Percentiles rank a stretch among this genome's conserved stretches.
Conservation (phyloP, 2,113 vertebrate species). For the Tiliqua scincoides region DNA sequence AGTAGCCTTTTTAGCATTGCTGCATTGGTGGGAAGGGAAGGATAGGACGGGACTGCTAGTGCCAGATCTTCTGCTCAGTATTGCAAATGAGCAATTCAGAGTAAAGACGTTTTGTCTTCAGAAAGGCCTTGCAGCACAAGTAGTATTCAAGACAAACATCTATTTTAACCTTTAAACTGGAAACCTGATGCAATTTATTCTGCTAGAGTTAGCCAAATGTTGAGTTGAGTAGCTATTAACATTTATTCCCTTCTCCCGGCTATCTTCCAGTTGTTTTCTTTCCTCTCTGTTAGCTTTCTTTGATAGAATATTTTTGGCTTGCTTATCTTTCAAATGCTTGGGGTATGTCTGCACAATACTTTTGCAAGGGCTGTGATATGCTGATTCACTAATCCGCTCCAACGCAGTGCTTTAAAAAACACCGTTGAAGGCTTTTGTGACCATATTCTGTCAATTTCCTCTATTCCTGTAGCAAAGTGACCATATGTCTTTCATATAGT, state of each 20-base stretch:
- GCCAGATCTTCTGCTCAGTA: background rate
- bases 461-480: background rate
- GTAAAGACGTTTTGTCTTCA: background rate
- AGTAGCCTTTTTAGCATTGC: too few species aligned
- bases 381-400: background rate
- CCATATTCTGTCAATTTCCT: constrained; percentile 2
- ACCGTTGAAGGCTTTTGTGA: background rate
- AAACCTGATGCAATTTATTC: background rate
- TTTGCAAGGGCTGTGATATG: background rate
- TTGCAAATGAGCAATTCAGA: background rate
- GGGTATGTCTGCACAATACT: background rate
- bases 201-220: background rate
- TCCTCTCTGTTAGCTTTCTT: background rate
- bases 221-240: background rate
- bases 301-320: background rate
- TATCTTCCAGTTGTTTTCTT: background rate
- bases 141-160: background rate
- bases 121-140: background rate
- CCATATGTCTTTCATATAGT: background rate
- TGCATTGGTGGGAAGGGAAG: too few species aligned
- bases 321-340: background rate
- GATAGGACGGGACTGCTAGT: too few species aligned
- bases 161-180: background rate
- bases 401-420: constrained; percentile 1
- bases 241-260: background rate